These are phyloP conservation scores for Taenioides sp. DNA, from an alignment of 2,797 vertebrate genomes.

Conservation along the genomic window DNA sequence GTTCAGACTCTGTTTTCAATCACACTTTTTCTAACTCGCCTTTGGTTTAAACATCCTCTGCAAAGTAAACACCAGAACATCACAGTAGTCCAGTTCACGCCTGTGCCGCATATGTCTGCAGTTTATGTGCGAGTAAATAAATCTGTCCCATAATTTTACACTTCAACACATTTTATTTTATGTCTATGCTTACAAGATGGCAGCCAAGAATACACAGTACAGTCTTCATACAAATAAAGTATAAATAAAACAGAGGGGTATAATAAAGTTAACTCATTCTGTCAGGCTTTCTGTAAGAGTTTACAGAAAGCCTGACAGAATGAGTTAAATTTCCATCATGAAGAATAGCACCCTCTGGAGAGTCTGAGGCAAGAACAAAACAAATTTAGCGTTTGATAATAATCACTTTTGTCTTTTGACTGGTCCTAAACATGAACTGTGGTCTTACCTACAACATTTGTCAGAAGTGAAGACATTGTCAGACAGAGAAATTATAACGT, in stretches of 20 bases:
- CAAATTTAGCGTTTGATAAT: background rate
- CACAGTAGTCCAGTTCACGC: conserved; percentile 22
- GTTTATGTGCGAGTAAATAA: conserved; percentile 16
- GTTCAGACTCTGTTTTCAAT: conserved; percentile 52
- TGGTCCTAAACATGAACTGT: background rate
- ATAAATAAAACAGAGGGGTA: conserved; percentile 8
- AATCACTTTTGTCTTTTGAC: background rate
- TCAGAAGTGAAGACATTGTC: background rate
- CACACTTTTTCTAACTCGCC: conserved; percentile 24
- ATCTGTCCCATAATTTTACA: conserved; percentile 16
- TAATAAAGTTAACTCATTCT: background rate
- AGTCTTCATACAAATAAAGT: conserved; percentile 8
- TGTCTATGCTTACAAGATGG: background rate
- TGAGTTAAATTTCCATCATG: background rate
- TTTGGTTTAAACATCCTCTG: conserved; percentile 61
- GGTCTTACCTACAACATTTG: background rate
- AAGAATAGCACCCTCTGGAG: background rate
- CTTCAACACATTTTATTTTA: conserved; percentile 5
- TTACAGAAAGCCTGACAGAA: no score
- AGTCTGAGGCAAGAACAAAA: background rate
- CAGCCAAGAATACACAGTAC: background rate
- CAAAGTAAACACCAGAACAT: conserved; percentile 42
- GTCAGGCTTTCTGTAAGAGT: background rate
- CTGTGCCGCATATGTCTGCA: conserved; percentile 15
- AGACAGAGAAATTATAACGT: no score